Percentiles rank a stretch among this genome's conserved stretches.
phyloP scores from a whole-genome alignment of 2,888 invertebrate genomes.

The Drosophila birchii region DNA sequence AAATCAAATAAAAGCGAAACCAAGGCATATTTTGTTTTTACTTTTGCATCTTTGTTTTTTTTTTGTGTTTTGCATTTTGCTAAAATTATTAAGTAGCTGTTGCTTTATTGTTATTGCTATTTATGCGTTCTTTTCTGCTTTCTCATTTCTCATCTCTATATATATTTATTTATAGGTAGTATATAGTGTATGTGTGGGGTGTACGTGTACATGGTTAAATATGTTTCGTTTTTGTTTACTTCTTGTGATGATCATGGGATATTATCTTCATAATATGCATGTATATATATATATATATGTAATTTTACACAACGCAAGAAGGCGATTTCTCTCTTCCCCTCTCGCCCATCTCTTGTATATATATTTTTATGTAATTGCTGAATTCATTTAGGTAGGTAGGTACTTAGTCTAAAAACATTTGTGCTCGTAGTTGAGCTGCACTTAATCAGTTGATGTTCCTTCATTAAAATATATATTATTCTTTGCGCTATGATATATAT shows the following conservation, averaged over 20 bases:
- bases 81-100: constrained; percentile 80
- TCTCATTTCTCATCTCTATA: constrained; percentile 31
- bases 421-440: constrained; percentile 62
- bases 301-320: constrained; percentile 35
- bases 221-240: constrained; percentile 36
- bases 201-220: constrained; percentile 36
- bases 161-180: constrained; percentile 59
- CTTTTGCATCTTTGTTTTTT: constrained; percentile 45
- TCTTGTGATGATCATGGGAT: constrained; percentile 48
- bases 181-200: constrained; percentile 37
- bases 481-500: constrained; percentile 55
- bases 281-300: constrained; percentile 53
- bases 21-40: constrained; percentile 36
- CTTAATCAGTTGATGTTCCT: constrained; percentile 68
- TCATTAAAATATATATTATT: constrained; percentile 64
- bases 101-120: constrained; percentile 70
- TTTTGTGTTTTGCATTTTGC: constrained; percentile 68
- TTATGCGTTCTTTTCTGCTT: constrained; percentile 49
- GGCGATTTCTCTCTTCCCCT: background rate
- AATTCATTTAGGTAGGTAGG: constrained; percentile 76
- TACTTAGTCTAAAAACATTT: constrained; percentile 77
- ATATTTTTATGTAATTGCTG: constrained; percentile 43
- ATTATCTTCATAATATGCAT: constrained; percentile 41
- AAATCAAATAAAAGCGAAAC: constrained; percentile 38
- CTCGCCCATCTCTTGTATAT: constrained; percentile 22